phyloP scores from a whole-genome alignment of 2,888 invertebrate species.

The Mesochorus sp. region DNA sequence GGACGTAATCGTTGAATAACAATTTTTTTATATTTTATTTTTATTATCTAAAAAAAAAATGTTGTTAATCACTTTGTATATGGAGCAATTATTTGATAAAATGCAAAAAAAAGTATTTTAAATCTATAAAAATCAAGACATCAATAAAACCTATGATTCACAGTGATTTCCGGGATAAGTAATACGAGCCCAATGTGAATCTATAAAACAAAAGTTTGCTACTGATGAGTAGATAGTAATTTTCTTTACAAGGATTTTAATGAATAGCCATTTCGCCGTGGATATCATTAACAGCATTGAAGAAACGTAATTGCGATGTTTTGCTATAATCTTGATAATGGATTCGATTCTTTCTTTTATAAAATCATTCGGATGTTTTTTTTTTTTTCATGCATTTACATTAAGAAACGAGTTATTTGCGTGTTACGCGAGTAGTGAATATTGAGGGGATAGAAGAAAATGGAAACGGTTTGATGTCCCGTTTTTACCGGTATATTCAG shows the following conservation, averaged over 20 bases:
- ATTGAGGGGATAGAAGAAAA: not conserved
- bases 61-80: not conserved
- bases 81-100: not conserved
- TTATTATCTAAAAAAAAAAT: not conserved
- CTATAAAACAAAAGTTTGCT: too few species aligned
- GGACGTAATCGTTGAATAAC: not conserved
- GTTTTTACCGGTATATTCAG: slow-evolving; percentile 28
- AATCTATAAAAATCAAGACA: too few species aligned
- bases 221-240: not conserved
- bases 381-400: not conserved
- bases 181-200: too few species aligned
- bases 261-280: not conserved
- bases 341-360: not conserved
- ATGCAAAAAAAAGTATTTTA: too few species aligned
- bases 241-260: not conserved
- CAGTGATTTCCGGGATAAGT: too few species aligned
- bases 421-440: slow-evolving; percentile 20
- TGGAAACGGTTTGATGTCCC: slow-evolving; percentile 42
- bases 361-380: not conserved
- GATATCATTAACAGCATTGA: not conserved
- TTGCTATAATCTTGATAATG: not conserved
- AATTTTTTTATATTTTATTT: not conserved
- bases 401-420: slow-evolving; percentile 38
- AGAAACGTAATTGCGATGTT: not conserved
- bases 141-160: too few species aligned